Evolutionary conservation across 2,113 vertebrate genomes (phyloP), one percentile per base, ranked within the genome.

Genomic region (Forbesichthys agassizii): DNA sequence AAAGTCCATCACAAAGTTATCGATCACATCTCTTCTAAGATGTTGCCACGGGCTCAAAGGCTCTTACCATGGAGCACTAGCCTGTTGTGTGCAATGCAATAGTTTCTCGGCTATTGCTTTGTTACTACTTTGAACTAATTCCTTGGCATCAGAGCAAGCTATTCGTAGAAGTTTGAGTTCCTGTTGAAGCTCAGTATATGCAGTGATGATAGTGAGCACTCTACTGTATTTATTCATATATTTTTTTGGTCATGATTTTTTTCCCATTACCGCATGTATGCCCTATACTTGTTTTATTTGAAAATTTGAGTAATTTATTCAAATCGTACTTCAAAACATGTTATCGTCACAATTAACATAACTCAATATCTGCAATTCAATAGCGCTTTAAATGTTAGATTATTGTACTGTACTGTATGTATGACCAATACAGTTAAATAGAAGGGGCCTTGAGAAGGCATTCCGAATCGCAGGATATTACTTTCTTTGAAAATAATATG

Each of bases 91-190:
- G 61, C 60, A 66, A 77, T 9, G 20, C 60, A 48, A 68, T 66
- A 53, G 58, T 78, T 80, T 83, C 77, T 64, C 61, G 78, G 68
- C 27, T 27, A 82, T 77, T 82, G 68, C 66, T 80, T 74, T 69
- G 20, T 7, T 42, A 42, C 36, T 42, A 42, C 53, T 57, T 47
- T 57, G 64, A 64, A 68, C 64, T 61, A 61, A 73, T 64, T 76
- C 69, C 66, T 51, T 2, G 49, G 9, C 68, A 60, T 73, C 53
- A 82, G 56, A 47, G 65, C 74, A 66, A 13, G 52, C 46, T 58
- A 67, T 64, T 56, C 68, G 51, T 64, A 71, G 49, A 73, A 68
- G 73, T 59, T 18, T 63, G 48, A 71, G 64, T 36, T 60, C 59
- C 54, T 49, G 63, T 52, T 16, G 57, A 61, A 42, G 66, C 68